Evolutionary conservation across 1,140 invertebrate species (phyloP).

Genomic region (Diprion similis): DNA sequence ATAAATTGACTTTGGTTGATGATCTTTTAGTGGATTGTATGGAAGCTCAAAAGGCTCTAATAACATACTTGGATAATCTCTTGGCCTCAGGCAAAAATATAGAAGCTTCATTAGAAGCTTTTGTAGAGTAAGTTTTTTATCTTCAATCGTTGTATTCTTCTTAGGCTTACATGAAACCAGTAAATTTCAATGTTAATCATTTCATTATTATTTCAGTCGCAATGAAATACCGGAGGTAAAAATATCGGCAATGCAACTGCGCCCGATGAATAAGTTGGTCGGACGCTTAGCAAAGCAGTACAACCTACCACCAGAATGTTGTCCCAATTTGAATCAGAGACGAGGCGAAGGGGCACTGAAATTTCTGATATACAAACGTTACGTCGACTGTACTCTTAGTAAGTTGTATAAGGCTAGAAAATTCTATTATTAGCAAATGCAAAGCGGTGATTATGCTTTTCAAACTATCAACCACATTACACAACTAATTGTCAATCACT

Average conservation of each 20-base stretch:
- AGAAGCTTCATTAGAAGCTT: slow-evolving; percentile 49
- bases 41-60: slow-evolving; percentile 65
- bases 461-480: slow-evolving; percentile 7
- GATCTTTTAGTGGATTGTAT: slow-evolving; percentile 69
- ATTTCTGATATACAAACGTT: slow-evolving; percentile 71
- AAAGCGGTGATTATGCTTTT: slow-evolving; percentile 23
- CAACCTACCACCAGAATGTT: slow-evolving; percentile 66
- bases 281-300: slow-evolving; percentile 68
- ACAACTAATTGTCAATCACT: slow-evolving; percentile 14
- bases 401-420: slow-evolving; percentile 37
- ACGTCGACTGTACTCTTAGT: slow-evolving; percentile 66
- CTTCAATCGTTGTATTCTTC: slow-evolving; percentile 18
- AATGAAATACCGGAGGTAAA: slow-evolving; percentile 68
- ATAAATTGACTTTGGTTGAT: slow-evolving; percentile 72
- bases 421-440: slow-evolving; percentile 37
- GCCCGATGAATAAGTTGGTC: slow-evolving; percentile 69
- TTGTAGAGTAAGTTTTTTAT: slow-evolving; percentile 53
- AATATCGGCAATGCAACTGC: slow-evolving; percentile 64
- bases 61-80: slow-evolving; percentile 70
- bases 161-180: slow-evolving; percentile 14
- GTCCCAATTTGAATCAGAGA: slow-evolving; percentile 70
- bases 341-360: slow-evolving; percentile 70
- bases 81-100: slow-evolving; percentile 57
- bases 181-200: slow-evolving; percentile 37
- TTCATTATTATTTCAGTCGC: slow-evolving; percentile 56